Conservation (phyloP, 2,113 vertebrate species). For the Cinclus cinclus region DNA sequence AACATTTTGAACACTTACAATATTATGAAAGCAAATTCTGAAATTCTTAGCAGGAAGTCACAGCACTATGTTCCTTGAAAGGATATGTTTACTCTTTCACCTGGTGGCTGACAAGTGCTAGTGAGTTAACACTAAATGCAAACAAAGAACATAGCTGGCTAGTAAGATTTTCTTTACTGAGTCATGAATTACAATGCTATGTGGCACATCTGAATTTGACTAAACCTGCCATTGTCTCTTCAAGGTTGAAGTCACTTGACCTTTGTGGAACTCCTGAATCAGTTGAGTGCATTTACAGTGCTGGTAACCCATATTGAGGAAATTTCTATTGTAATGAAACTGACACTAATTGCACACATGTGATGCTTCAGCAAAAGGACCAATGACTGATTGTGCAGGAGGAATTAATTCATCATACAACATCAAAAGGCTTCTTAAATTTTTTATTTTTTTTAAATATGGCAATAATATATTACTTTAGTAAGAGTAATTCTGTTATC, state of each 20-base stretch:
- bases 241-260: background rate
- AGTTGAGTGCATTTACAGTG: background rate
- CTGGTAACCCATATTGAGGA: background rate
- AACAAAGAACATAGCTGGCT: fast-evolving
- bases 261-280: background rate
- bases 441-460: background rate
- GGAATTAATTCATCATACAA: background rate
- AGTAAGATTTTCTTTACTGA: background rate
- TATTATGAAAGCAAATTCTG: background rate
- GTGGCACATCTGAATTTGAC: background rate
- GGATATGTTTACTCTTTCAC: background rate
- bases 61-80: background rate
- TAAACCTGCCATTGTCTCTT: background rate
- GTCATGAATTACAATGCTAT: background rate
- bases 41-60: background rate
- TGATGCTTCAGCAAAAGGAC: background rate
- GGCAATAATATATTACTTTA: background rate
- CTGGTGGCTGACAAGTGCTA: fast-evolving
- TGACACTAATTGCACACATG: background rate
- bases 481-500: background rate
- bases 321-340: background rate
- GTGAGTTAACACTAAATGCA: background rate
- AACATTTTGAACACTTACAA: background rate
- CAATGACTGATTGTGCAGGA: background rate
- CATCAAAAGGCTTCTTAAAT: background rate